Evolutionary conservation across 2,888 invertebrate genomes (phyloP).

Genomic region (Drosophila merina): DNA sequence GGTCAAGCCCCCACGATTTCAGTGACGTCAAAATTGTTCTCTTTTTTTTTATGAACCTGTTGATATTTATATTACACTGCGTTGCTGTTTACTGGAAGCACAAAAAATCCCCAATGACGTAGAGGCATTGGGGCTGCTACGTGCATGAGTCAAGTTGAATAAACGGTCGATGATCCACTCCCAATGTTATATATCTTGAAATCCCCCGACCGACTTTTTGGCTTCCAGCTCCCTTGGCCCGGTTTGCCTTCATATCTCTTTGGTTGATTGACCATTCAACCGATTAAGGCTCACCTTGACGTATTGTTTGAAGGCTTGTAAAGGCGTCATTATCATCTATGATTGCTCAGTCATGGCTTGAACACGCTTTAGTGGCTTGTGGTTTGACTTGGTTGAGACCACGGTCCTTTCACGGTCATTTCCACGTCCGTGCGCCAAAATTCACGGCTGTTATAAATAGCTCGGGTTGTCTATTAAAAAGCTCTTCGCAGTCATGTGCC

Average conservation of each 20-base stretch:
- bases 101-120: conserved; percentile 22
- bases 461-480: conserved; percentile 40
- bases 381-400: conserved; percentile 24
- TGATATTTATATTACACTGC: conserved; percentile 43
- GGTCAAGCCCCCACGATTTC: conserved; percentile 38
- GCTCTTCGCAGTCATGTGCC: conserved; percentile 59
- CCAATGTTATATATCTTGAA: not conserved
- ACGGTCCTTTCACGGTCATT: conserved; percentile 32
- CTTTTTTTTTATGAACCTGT: conserved; percentile 50
- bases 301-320: not conserved
- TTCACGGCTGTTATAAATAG: conserved; percentile 51
- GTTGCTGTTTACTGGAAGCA: conserved; percentile 24
- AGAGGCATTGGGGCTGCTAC: not conserved
- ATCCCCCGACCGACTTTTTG: conserved; percentile 15
- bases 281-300: conserved; percentile 21
- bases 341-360: conserved; percentile 13
- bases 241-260: conserved; percentile 49
- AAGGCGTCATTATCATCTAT: not conserved
- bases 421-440: conserved; percentile 51
- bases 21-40: conserved; percentile 55
- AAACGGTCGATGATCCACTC: conserved; percentile 31
- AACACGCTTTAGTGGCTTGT: not conserved
- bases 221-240: conserved; percentile 33
- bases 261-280: conserved; percentile 19
- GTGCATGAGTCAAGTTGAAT: conserved; percentile 35